Conservation (phyloP, 2,888 invertebrate species). For the Agelastica alni region DNA sequence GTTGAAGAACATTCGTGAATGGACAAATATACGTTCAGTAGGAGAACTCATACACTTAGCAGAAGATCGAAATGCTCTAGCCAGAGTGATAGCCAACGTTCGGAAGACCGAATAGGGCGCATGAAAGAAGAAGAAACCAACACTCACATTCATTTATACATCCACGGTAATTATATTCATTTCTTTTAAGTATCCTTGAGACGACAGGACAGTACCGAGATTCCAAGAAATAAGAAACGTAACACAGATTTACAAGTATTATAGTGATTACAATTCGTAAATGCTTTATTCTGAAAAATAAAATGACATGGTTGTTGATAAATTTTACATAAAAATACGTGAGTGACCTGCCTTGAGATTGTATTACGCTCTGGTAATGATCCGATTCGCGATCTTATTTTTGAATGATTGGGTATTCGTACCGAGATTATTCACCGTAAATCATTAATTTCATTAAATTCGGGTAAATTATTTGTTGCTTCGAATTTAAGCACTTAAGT, state of each 20-base stretch:
- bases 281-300: slow-evolving; percentile 12
- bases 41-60: no score
- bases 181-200: background rate
- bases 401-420: slow-evolving; percentile 5
- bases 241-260: slow-evolving; percentile 1
- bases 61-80: no score
- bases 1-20: no score
- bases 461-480: no score
- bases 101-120: no score
- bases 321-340: slow-evolving; percentile 9
- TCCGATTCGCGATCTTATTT: slow-evolving; percentile 2
- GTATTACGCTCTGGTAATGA: slow-evolving; percentile 5
- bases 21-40: no score
- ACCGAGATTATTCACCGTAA: no score
- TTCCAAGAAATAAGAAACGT: background rate
- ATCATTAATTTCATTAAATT: no score
- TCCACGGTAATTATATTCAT: background rate
- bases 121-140: no score
- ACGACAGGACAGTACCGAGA: background rate
- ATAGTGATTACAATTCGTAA: slow-evolving; percentile 8
- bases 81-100: no score
- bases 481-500: no score
- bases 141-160: no score
- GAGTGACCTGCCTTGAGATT: slow-evolving; percentile 20
- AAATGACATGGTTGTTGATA: slow-evolving; percentile 3